These are phyloP conservation scores for Conops quadrifasciatus DNA, from an alignment of 2,888 invertebrate species.

Conservation along the genomic window DNA sequence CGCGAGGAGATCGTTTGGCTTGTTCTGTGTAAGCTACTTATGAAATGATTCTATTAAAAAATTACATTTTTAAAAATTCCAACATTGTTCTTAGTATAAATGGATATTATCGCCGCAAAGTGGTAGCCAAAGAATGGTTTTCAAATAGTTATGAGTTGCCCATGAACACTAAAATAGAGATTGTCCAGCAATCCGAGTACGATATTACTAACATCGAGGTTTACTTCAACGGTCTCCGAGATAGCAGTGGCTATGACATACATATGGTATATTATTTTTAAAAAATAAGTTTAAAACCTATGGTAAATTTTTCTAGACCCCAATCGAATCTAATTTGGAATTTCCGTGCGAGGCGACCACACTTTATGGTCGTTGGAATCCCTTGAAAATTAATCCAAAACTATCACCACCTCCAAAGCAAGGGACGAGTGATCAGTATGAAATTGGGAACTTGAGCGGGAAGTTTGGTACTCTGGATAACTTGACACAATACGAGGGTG, in stretches of 20 bases:
- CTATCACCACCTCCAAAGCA: constrained; percentile 69
- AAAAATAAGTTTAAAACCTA: too few relatives aligned
- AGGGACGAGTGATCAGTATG: constrained; percentile 87
- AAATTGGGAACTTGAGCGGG: constrained; percentile 84
- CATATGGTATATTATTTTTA: constrained; percentile 73
- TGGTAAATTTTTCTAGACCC: constrained; percentile 69
- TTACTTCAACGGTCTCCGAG: constrained; percentile 75
- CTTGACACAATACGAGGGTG: constrained; percentile 68
- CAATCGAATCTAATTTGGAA: constrained; percentile 82
- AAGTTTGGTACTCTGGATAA: constrained; percentile 84
- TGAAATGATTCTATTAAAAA: neutral
- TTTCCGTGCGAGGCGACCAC: constrained; percentile 88
- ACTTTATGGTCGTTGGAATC: constrained; percentile 88
- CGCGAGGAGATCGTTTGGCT: constrained; percentile 86
- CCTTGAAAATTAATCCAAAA: constrained; percentile 74
- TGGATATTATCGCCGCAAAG: constrained; percentile 80
- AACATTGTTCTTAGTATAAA: constrained; percentile 70
- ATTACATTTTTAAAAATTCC: neutral
- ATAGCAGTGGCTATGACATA: constrained; percentile 79
- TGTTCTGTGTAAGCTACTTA: constrained; percentile 77
- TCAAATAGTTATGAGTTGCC: constrained; percentile 76
- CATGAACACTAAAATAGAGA: constrained; percentile 79
- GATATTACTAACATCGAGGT: constrained; percentile 83
- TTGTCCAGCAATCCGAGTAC: constrained; percentile 86
- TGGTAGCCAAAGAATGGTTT: constrained; percentile 88